phyloP scores from a whole-genome alignment of 1,140 invertebrate genomes.

The Trachymyrmex septentrionalis region DNA sequence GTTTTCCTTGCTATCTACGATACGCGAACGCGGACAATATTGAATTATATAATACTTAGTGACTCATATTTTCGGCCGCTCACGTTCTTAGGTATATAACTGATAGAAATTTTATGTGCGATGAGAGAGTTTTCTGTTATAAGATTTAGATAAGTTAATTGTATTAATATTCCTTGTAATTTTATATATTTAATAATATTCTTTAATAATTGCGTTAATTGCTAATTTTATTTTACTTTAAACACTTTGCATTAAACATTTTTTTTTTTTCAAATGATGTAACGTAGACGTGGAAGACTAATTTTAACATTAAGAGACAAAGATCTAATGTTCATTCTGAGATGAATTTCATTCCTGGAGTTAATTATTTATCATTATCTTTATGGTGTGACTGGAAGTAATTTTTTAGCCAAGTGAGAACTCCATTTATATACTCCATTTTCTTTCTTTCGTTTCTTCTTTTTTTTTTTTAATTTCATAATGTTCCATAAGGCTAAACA shows the following conservation, averaged over 20 bases:
- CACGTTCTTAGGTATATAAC: background rate
- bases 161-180: background rate
- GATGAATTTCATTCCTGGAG: background rate
- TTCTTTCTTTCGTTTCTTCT: background rate
- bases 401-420: background rate
- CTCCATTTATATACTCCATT: background rate
- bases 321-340: background rate
- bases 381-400: background rate
- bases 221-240: too few relatives aligned
- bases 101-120: background rate
- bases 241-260: too few relatives aligned
- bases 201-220: too few relatives aligned
- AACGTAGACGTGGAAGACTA: background rate
- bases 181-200: too few relatives aligned
- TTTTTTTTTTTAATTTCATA: background rate
- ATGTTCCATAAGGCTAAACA: conserved; percentile 69
- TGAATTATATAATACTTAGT: conserved; percentile 44
- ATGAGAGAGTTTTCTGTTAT: background rate
- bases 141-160: background rate
- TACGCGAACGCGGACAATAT: conserved; percentile 31
- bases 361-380: background rate
- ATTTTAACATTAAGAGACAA: background rate
- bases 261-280: background rate
- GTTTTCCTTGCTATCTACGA: background rate
- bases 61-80: background rate